phyloP scores from a whole-genome alignment of 2,113 vertebrate genomes.

The Martes martes region DNA sequence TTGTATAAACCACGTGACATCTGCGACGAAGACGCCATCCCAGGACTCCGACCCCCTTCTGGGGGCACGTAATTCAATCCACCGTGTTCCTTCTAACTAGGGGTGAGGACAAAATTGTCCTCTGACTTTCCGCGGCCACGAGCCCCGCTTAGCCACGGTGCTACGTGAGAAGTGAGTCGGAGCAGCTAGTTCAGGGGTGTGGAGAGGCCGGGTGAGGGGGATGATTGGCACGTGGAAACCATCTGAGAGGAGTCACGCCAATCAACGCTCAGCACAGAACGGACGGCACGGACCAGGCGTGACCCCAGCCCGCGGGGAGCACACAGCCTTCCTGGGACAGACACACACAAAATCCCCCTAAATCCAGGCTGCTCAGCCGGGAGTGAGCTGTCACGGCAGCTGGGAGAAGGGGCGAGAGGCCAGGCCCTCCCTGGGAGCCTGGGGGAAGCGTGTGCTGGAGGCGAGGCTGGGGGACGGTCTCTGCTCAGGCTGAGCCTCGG shows the following conservation, averaged over 20 bases:
- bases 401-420: accelerated
- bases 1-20: neutral
- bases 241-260: accelerated
- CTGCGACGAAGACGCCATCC: neutral
- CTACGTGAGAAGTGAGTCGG: neutral
- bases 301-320: accelerated
- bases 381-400: accelerated
- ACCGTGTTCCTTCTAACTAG: neutral
- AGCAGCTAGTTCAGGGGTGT: neutral
- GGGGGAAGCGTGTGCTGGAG: neutral
- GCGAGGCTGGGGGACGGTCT: too few relatives aligned
- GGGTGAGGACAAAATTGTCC: too few relatives aligned
- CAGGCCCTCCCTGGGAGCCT: neutral
- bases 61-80: neutral
- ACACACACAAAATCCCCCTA: too few relatives aligned
- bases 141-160: accelerated
- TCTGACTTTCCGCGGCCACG: neutral
- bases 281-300: accelerated
- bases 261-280: neutral
- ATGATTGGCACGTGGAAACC: neutral
- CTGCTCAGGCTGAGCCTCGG: accelerated
- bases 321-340: accelerated
- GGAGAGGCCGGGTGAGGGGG: accelerated
- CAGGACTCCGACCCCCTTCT: neutral
- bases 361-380: accelerated